Evolutionary conservation across 2,888 invertebrate genomes (phyloP).

Genomic region (Cancer borealis): DNA sequence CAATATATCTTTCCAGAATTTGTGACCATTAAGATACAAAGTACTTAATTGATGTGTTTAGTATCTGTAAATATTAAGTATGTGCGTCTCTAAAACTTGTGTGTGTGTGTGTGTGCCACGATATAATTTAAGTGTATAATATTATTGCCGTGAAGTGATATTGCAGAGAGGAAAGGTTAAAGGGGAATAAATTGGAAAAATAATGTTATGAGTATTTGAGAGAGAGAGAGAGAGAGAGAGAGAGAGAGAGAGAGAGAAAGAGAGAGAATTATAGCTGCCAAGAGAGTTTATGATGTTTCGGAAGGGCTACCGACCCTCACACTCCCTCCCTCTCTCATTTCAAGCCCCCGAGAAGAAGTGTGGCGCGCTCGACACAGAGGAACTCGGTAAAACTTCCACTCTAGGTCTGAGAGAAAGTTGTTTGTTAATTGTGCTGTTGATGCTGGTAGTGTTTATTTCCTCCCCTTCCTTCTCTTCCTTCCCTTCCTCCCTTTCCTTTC

Average conservation of each 20-base stretch:
- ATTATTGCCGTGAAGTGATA: too few relatives aligned
- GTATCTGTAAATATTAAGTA: too few relatives aligned
- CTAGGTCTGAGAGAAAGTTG: slow-evolving; percentile 62
- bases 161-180: too few relatives aligned
- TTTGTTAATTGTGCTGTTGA: slow-evolving; percentile 29
- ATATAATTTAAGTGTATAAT: too few relatives aligned
- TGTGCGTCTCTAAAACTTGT: too few relatives aligned
- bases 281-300: background rate
- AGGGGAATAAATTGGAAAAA: too few relatives aligned
- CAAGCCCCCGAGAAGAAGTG: slow-evolving; percentile 70
- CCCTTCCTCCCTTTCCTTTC: background rate
- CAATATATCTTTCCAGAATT: too few relatives aligned
- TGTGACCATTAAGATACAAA: too few relatives aligned
- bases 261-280: background rate
- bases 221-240: background rate
- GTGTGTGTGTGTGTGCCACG: too few relatives aligned
- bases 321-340: slow-evolving; percentile 79
- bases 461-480: background rate
- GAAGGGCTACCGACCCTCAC: background rate
- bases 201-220: background rate
- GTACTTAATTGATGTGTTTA: too few relatives aligned
- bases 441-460: background rate
- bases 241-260: background rate
- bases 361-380: slow-evolving; percentile 60
- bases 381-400: slow-evolving; percentile 52